Evolutionary conservation across 2,888 invertebrate species (phyloP).

Genomic region (Cerastoderma edule): DNA sequence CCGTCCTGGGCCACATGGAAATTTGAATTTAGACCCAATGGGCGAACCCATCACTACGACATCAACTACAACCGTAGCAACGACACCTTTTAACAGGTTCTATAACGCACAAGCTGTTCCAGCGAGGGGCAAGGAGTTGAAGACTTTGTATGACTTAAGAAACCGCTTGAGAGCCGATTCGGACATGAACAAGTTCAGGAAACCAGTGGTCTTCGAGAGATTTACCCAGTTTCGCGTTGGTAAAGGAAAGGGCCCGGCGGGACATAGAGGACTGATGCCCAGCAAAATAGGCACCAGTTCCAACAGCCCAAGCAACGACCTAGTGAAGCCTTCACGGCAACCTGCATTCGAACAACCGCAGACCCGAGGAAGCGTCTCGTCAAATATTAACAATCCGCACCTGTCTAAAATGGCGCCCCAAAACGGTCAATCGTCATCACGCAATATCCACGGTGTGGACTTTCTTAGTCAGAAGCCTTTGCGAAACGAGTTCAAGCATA

Average conservation of each 20-base stretch:
- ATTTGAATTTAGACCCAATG: background rate
- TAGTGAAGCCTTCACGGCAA: background rate
- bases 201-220: slow-evolving; percentile 15
- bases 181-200: slow-evolving; percentile 6
- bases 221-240: slow-evolving; percentile 4
- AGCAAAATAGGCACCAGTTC: background rate
- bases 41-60: slow-evolving; percentile 1
- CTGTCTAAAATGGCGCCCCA: background rate
- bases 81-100: background rate
- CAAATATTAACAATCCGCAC: background rate
- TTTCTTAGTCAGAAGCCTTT: slow-evolving; percentile 10
- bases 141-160: background rate
- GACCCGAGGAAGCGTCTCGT: background rate
- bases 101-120: background rate
- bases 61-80: background rate
- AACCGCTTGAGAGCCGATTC: slow-evolving; percentile 3
- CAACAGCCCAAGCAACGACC: background rate
- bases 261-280: background rate
- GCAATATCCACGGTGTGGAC: slow-evolving; percentile 9
- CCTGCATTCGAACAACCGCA: background rate
- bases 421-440: background rate
- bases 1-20: background rate
- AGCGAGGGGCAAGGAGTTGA: background rate
- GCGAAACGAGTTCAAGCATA: slow-evolving; percentile 11
- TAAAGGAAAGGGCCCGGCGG: background rate